These are phyloP conservation scores for Monopterus albus DNA, from an alignment of 2,113 vertebrate species.

Conservation along the genomic window DNA sequence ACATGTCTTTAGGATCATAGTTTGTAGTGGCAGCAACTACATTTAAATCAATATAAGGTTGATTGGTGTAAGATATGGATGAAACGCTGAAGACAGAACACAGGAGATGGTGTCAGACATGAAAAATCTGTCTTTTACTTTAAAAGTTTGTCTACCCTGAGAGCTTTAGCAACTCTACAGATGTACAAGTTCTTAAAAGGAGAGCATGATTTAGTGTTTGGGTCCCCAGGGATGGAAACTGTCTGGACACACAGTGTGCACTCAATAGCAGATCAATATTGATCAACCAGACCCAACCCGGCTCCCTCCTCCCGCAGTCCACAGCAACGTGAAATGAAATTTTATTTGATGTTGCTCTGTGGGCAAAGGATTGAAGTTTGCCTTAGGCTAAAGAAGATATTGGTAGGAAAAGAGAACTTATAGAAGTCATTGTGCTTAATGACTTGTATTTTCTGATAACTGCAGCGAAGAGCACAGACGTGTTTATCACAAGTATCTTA, in stretches of 20 bases:
- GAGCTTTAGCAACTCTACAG: conserved; percentile 33
- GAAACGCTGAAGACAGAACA: conserved; percentile 27
- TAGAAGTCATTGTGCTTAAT: conserved; percentile 40
- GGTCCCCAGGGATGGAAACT: conserved; percentile 53
- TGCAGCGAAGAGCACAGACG: conserved; percentile 21
- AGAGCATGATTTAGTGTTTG: conserved; percentile 59
- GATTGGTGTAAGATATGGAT: conserved; percentile 20
- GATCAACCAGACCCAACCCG: conserved; percentile 48
- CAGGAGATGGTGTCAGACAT: conserved; percentile 7
- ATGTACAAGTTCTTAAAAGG: conserved; percentile 55
- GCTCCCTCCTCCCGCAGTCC: conserved; percentile 50
- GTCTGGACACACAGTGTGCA: conserved; percentile 64
- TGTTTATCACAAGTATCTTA: conserved; percentile 29
- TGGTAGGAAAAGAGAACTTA: conserved; percentile 57
- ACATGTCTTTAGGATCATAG: conserved; percentile 67
- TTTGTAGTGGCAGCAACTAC: conserved; percentile 50
- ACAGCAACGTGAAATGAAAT: conserved; percentile 63
- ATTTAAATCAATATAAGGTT: conserved; percentile 52
- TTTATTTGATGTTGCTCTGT: conserved; percentile 67
- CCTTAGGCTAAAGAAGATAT: conserved; percentile 57
- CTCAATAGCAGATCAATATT: conserved; percentile 75
- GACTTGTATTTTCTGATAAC: conserved; percentile 39
- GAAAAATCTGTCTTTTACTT: conserved; percentile 43
- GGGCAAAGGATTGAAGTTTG: conserved; percentile 69
- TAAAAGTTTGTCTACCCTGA: conserved; percentile 43